Evolutionary conservation across 2,113 vertebrate species (phyloP), one percentile per base, ranked within the genome.

Genomic region (Clupea harengus): DNA sequence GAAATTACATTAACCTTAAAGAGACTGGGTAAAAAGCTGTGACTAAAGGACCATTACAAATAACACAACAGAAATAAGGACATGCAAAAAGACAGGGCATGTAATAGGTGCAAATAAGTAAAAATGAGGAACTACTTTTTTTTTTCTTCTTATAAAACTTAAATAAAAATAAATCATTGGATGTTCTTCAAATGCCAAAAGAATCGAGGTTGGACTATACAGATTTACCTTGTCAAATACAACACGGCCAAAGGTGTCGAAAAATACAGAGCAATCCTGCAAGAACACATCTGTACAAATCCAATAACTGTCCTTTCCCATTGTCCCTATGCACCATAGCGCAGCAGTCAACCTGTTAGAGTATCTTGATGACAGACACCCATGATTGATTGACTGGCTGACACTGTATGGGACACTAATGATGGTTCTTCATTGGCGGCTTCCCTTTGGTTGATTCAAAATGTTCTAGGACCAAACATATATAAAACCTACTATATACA

Each of bases 401-500:
- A 75, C 67, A 78, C 10, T 17, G 72, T 32, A 78, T 15, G 4
- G 72, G 32, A 78, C 72, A 39, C 72, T 17, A 5, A 8, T 0
- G n/a, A 28, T 17, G 72, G 11, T 78, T 78, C 8, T 64, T 64
- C n/a, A 67, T 7, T 32, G 28, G 32, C 72, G 15, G 28, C 72
- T 78, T 78, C 72, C 72, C 72, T 78, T 78, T 78, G 72, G 32
- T 78, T 78, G 72, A 32, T 78, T 78, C 28, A 39, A 32, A 78
- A 78, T 39, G 15, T 4, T 78, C 9, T 9, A 78, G 72, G 72
- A 78, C 32, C 72, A 78, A 3, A 85, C 81, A 85, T 6, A 78
- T 82, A 83, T 88, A 88, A 78, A 78, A 78, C 86, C 2, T 13
- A 81, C 82, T 46, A n/a, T 81, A 50, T 82, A 86, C 86, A 75